Evolutionary conservation across 1,140 invertebrate genomes (phyloP).

Genomic region (Neocloeon triangulifer): DNA sequence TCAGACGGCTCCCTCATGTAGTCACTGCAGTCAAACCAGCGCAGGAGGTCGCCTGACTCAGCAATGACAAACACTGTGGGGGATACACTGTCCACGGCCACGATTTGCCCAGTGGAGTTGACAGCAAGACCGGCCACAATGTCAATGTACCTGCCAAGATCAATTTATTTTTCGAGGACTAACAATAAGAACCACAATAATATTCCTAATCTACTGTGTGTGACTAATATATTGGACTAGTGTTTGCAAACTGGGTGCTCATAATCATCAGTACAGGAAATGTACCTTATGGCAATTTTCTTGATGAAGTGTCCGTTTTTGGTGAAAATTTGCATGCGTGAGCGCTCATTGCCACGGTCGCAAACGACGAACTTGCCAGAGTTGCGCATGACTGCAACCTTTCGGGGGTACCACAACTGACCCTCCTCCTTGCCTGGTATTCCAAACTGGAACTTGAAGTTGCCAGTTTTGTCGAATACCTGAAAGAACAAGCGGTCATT

Average conservation of each 20-base stretch:
- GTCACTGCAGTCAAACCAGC: slow-evolving; percentile 92
- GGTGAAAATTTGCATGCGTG: slow-evolving; percentile 88
- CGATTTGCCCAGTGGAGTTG: slow-evolving; percentile 71
- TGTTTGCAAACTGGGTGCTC: no score
- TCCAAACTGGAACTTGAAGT: slow-evolving; percentile 75
- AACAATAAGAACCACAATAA: no score
- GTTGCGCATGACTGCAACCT: slow-evolving; percentile 76
- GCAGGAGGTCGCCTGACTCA: slow-evolving; percentile 68
- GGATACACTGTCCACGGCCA: slow-evolving; percentile 91
- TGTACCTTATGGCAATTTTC: slow-evolving; percentile 58
- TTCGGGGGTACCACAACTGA: slow-evolving; percentile 88
- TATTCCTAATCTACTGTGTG: not conserved
- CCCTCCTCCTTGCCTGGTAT: slow-evolving; percentile 82
- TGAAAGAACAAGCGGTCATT: no score
- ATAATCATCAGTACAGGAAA: no score
- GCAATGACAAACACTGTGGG: slow-evolving; percentile 89
- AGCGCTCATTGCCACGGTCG: slow-evolving; percentile 86
- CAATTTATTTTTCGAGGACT: no score
- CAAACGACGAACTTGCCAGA: slow-evolving; percentile 85
- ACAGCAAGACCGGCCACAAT: slow-evolving; percentile 92
- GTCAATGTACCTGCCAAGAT: slow-evolving; percentile 56
- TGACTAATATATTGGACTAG: not conserved
- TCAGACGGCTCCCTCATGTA: slow-evolving; percentile 94
- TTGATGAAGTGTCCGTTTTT: slow-evolving; percentile 72
- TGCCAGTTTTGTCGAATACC: slow-evolving; percentile 77